Evolutionary conservation across 64 coral and sea anemone genomes (phyloP).

Genomic region (Pachyseris speciosa): DNA sequence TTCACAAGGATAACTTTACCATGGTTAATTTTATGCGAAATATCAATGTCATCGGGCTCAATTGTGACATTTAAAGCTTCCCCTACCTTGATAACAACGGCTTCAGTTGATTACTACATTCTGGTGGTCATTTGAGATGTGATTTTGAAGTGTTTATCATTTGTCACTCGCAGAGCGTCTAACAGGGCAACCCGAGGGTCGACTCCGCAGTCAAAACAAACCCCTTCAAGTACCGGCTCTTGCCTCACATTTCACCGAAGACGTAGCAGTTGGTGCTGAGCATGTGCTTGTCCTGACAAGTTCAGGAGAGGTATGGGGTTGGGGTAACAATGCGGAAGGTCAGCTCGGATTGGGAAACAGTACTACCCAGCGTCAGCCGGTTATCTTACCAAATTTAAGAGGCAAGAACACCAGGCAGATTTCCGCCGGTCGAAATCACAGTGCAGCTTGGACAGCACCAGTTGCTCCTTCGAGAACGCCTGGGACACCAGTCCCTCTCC

Average conservation of each 20-base stretch:
- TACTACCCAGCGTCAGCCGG: slow-evolving; percentile 80
- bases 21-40: no score
- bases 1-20: no score
- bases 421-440: slow-evolving; percentile 85
- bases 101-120: no score
- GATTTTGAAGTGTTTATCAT: background rate
- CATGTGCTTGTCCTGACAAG: slow-evolving; percentile 83
- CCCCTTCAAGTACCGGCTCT: slow-evolving; percentile 81
- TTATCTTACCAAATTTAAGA: slow-evolving; percentile 61
- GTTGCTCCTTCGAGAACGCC: slow-evolving; percentile 58
- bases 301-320: slow-evolving; percentile 88
- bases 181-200: slow-evolving; percentile 88
- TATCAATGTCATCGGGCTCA: no score
- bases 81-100: no score
- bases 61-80: no score
- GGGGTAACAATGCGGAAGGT: slow-evolving; percentile 89
- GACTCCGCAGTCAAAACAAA: slow-evolving; percentile 77
- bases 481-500: slow-evolving; percentile 71
- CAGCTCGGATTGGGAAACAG: slow-evolving; percentile 84
- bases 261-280: slow-evolving; percentile 80
- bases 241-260: slow-evolving; percentile 77
- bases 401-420: slow-evolving; percentile 89
- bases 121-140: background rate
- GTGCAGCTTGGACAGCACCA: slow-evolving; percentile 90
- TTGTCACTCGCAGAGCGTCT: slow-evolving; percentile 62